Conservation (phyloP, 2,797 vertebrate species). For the Silurus lanzhouensis region DNA sequence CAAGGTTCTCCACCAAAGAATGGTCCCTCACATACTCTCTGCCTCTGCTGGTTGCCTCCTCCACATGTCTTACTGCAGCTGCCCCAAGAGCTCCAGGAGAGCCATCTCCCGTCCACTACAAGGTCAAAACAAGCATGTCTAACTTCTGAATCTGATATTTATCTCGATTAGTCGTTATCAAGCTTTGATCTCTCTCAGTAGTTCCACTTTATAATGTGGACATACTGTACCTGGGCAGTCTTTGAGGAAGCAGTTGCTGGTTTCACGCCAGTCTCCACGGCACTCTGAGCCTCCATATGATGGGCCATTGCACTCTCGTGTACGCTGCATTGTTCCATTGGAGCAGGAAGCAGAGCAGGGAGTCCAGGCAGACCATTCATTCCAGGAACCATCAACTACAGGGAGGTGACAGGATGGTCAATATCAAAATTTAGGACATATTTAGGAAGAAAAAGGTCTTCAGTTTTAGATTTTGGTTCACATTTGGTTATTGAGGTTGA, state of each 20-base stretch:
- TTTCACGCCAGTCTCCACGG: constrained; percentile 90
- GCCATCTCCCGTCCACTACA: constrained; percentile 93
- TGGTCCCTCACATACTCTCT: constrained; percentile 87
- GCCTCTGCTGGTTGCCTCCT: constrained; percentile 87
- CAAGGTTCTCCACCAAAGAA: constrained; percentile 88
- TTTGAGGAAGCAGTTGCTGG: constrained; percentile 85
- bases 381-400: constrained; percentile 96
- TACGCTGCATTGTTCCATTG: constrained; percentile 93
- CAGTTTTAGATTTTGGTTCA: background rate
- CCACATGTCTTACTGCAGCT: constrained; percentile 89
- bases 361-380: constrained; percentile 94
- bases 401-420: constrained; percentile 3
- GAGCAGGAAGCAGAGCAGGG: constrained; percentile 89
- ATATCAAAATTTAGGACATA: background rate
- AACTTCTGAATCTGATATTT: too few relatives aligned
- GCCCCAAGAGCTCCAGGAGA: constrained; percentile 87
- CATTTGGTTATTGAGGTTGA: background rate
- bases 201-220: background rate
- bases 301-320: constrained; percentile 92
- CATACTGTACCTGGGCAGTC: constrained; percentile 86
- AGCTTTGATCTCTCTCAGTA: background rate
- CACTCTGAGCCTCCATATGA: constrained; percentile 97
- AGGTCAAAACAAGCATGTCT: background rate
- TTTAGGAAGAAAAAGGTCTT: too few relatives aligned
- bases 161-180: background rate